Percentiles rank a stretch among this genome's conserved stretches.
Evolutionary conservation across 1,140 invertebrate genomes (phyloP).

Genomic region (Drosophila mojavensis): DNA sequence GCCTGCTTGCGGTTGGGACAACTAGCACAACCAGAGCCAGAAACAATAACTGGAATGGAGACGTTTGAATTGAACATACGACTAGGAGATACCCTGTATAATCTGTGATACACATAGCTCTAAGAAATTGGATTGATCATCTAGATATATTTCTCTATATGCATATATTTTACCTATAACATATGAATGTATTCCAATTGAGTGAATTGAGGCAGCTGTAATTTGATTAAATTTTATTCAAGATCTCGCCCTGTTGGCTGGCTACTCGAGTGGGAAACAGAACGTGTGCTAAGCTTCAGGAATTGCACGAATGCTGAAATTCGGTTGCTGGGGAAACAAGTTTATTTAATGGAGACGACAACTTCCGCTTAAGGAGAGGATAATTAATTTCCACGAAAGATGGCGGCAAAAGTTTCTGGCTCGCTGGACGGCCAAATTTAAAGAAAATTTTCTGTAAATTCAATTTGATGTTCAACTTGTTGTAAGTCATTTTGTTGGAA

Average conservation of each 20-base stretch:
- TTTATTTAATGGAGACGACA: constrained; percentile 63
- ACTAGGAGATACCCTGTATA: neutral
- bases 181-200: no score
- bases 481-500: constrained; percentile 63
- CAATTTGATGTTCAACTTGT: constrained; percentile 68
- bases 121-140: neutral
- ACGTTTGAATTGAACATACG: no score
- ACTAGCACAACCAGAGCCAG: constrained; percentile 32
- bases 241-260: constrained; percentile 38
- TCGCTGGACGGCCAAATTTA: constrained; percentile 58
- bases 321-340: constrained; percentile 19
- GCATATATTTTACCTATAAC: no score
- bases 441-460: constrained; percentile 68
- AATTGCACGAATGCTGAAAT: constrained; percentile 34
- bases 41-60: neutral
- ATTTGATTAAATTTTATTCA: constrained; percentile 62
- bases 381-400: constrained; percentile 71
- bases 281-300: constrained; percentile 37
- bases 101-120: no score
- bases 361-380: constrained; percentile 65
- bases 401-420: constrained; percentile 53
- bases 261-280: constrained; percentile 25
- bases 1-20: constrained; percentile 62
- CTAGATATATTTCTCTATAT: no score
- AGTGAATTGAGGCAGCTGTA: constrained; percentile 16